A percentile compares a stretch with the other conserved stretches of the same genome.
phyloP scores from a whole-genome alignment of 2,113 vertebrate species.

The Stegostoma tigrinum region DNA sequence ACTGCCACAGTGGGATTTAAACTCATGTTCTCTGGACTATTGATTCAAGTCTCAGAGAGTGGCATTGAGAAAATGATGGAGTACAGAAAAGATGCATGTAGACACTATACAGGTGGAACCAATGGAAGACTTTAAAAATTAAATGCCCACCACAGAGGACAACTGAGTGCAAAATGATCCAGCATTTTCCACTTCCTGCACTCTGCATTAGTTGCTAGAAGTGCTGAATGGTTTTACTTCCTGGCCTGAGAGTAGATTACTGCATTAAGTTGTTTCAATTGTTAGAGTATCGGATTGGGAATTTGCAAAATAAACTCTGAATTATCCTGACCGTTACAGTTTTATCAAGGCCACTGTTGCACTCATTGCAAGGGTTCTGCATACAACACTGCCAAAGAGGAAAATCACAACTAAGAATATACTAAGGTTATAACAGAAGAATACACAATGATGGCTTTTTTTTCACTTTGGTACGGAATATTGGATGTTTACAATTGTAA shows the following conservation, averaged over 20 bases:
- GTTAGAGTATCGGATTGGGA: background rate
- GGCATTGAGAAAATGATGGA: background rate
- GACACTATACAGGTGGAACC: background rate
- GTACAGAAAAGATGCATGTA: background rate
- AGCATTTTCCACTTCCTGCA: background rate
- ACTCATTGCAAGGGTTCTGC: background rate
- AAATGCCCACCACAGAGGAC: background rate
- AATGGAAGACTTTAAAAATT: background rate
- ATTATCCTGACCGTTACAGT: background rate
- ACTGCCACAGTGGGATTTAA: background rate
- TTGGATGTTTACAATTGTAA: too few species aligned
- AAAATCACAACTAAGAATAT: too few species aligned
- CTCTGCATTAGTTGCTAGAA: background rate
- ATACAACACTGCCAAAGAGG: background rate
- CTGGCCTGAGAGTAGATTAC: background rate
- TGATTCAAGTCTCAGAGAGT: background rate
- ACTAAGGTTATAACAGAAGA: too few species aligned
- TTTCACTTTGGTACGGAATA: too few species aligned
- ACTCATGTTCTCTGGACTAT: background rate
- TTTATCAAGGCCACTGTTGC: background rate
- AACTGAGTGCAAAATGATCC: background rate
- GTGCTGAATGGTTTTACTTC: background rate
- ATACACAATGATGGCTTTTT: too few species aligned
- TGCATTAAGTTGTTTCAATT: background rate
- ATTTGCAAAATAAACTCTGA: background rate